Percentiles rank a stretch among this genome's conserved stretches.
These are phyloP conservation scores for Catharus minimus DNA, from an alignment of 2,113 vertebrate species.

Conservation along the genomic window DNA sequence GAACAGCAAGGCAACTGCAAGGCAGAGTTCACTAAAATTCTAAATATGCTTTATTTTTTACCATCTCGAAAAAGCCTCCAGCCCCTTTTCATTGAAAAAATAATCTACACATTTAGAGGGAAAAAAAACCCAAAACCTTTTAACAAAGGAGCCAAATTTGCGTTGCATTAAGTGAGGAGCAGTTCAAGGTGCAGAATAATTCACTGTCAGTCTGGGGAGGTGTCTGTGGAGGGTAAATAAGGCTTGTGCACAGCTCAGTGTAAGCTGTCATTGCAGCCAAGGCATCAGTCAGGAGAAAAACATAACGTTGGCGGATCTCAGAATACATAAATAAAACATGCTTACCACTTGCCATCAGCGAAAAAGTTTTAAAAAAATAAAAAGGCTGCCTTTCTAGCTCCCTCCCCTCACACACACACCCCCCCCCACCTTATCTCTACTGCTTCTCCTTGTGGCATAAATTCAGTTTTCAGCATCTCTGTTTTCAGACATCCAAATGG, in stretches of 20 bases:
- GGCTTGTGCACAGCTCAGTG: background rate
- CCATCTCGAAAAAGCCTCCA: background rate
- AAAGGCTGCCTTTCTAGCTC: background rate
- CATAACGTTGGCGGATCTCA: background rate
- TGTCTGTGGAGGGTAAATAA: constrained; percentile 20
- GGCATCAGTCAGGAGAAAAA: constrained; percentile 51
- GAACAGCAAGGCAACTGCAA: background rate
- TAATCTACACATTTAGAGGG: background rate
- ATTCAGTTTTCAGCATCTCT: background rate
- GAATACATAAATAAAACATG: constrained; percentile 69
- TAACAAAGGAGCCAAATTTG: constrained; percentile 19
- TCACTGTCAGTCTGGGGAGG: background rate
- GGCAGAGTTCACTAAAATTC: background rate
- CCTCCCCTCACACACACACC: accelerated
- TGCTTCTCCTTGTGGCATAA: background rate
- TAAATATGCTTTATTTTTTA: background rate
- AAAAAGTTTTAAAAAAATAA: background rate
- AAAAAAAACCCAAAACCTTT: background rate
- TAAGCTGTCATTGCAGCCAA: constrained; percentile 49
- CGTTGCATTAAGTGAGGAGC: background rate
- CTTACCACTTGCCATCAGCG: constrained; percentile 42
- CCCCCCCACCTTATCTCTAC: background rate
- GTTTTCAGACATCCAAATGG: background rate
- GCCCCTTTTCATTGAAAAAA: background rate
- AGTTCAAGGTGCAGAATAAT: constrained; percentile 18